Conservation (phyloP, 2,113 vertebrate species). For the Pangasianodon gigas region DNA sequence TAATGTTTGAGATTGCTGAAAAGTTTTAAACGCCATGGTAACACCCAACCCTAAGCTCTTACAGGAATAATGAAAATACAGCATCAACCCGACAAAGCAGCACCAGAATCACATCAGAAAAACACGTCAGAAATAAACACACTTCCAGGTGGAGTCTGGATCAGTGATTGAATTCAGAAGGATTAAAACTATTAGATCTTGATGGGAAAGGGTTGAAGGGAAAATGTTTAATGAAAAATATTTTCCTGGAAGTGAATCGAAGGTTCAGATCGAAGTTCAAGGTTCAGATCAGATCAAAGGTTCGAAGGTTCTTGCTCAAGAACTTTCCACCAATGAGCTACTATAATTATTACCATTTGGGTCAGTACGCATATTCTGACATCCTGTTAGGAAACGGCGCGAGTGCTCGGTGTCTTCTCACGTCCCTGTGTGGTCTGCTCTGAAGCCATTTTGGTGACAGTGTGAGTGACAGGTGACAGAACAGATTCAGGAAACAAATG, state of each 20-base stretch:
- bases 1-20: neutral
- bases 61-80: neutral
- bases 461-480: constrained; percentile 24
- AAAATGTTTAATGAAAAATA: neutral
- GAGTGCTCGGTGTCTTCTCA: neutral
- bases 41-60: neutral
- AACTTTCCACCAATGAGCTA: neutral
- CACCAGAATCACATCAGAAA: neutral
- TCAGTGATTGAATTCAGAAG: neutral
- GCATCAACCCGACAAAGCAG: neutral
- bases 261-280: no score
- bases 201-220: neutral
- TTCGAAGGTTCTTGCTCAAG: no score
- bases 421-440: constrained; percentile 41
- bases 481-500: constrained; percentile 40
- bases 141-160: neutral
- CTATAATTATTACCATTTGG: constrained; percentile 4
- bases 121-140: neutral
- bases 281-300: no score
- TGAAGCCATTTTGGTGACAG: neutral
- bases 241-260: neutral
- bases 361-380: neutral
- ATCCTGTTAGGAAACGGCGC: neutral
- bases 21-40: neutral
- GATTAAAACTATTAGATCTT: neutral